Base-by-base conservation (phyloP, 2,888 invertebrate genomes). In the Drosophila robusta region DNA sequence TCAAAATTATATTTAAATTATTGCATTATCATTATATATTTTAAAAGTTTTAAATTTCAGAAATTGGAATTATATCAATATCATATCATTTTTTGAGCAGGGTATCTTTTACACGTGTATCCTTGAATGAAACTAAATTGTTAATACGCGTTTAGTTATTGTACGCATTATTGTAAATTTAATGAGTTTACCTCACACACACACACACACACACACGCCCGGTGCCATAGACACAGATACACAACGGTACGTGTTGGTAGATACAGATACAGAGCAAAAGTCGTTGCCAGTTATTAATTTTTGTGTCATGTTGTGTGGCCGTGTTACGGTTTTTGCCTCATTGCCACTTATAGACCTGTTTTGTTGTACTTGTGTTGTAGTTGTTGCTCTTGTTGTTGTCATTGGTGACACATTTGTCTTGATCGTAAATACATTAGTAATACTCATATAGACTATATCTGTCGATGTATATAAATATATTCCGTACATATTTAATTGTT, bases 261-360 rank as follows among this genome's bases (percentile, higher is more conserved):
- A 62, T 70, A 63, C 38, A 75, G 66, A 76, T 71, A 75, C 58
- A 64, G 42, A 36, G 34, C 18, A 44, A 77, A 69, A 67, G 75
- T 78, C 72, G 79, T 58, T 64, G 70, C 64, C 72, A 82, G 68
- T 82, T 81, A 86, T 81, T 81, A 86, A 86, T 68, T 77, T 82
- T 80, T 80, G 84, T 82, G 87, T 86, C 81, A 83, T 82, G 81
- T 82, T 82, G 87, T 87, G 84, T 82, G 82, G 85, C 87, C 82
- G 78, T 82, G 82, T 84, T 87, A 83, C 82, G 82, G 64, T 84
- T 84, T 76, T 72, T 68, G 85, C 66, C 87, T 78, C 82, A 82
- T 82, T 82, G 85, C 82, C 87, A 82, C 85, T 81, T 70, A 51
- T 68, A 69, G 75, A 75, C 77, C 76, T 62, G 77, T 54, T 56